Conservation (phyloP, 2,888 invertebrate genomes). For the Oxytorus armatus region DNA sequence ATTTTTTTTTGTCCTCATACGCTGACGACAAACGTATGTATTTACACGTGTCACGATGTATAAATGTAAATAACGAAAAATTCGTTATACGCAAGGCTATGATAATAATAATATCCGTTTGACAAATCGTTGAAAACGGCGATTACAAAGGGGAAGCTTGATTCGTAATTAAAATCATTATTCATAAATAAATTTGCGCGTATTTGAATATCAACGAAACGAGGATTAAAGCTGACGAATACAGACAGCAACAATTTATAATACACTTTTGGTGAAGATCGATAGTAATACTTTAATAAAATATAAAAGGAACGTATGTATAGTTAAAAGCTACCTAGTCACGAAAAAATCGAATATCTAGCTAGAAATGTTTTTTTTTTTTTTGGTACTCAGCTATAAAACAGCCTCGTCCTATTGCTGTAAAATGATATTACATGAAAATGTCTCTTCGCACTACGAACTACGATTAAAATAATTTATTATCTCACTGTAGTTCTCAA, state of each 20-base stretch:
- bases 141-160: conserved; percentile 54
- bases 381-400: conserved; percentile 37
- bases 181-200: conserved; percentile 35
- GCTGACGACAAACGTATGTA: conserved; percentile 48
- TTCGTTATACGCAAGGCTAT: conserved; percentile 38
- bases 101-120: conserved; percentile 30
- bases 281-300: background rate
- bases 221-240: conserved; percentile 9
- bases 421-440: conserved; percentile 4
- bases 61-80: conserved; percentile 49
- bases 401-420: conserved; percentile 23
- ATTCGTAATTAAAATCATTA: conserved; percentile 10
- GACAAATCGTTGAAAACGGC: conserved; percentile 38
- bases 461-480: background rate
- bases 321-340: no score
- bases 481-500: background rate
- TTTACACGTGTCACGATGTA: conserved; percentile 50
- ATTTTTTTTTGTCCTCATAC: conserved; percentile 38
- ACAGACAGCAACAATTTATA: conserved; percentile 15
- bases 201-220: conserved; percentile 12
- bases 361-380: conserved; percentile 31
- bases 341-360: no score
- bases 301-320: background rate
- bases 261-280: conserved; percentile 10
- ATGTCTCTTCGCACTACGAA: background rate